phyloP scores from a whole-genome alignment of 2,797 vertebrate genomes.

The Spinus pinus region DNA sequence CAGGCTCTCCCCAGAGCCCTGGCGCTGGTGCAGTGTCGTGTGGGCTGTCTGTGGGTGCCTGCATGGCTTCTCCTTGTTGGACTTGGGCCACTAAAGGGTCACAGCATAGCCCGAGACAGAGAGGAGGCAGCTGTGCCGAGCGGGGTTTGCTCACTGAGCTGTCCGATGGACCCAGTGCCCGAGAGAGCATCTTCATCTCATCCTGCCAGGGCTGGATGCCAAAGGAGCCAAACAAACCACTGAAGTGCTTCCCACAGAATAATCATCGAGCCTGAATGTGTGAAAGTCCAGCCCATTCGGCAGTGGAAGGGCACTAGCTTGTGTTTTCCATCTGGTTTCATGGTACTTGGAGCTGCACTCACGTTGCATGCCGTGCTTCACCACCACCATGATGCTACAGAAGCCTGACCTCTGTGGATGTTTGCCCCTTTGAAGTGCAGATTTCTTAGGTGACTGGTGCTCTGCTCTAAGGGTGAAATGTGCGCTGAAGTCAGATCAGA shows the following conservation, averaged over 20 bases:
- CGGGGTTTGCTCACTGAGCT: background rate
- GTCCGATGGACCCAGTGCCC: background rate
- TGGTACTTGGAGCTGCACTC: background rate
- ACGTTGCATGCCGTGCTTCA: rapidly evolving
- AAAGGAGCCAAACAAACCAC: background rate
- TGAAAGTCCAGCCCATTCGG: background rate
- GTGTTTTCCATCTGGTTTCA: background rate
- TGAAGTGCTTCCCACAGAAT: background rate
- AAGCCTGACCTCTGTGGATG: background rate
- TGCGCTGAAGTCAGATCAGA: background rate
- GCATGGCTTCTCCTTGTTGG: rapidly evolving
- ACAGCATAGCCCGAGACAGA: background rate
- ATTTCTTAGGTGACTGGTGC: background rate
- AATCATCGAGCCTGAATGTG: background rate
- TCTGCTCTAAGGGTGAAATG: background rate
- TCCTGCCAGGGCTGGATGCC: background rate
- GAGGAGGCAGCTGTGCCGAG: background rate
- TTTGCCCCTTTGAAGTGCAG: background rate
- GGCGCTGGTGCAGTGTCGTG: rapidly evolving
- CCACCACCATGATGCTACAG: background rate
- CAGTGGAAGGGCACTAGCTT: background rate
- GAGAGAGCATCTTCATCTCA: background rate
- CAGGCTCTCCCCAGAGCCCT: background rate
- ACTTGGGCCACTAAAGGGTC: background rate
- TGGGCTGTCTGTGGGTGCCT: background rate